Conservation (phyloP, 2,888 invertebrate genomes). For the Sesia apiformis region DNA sequence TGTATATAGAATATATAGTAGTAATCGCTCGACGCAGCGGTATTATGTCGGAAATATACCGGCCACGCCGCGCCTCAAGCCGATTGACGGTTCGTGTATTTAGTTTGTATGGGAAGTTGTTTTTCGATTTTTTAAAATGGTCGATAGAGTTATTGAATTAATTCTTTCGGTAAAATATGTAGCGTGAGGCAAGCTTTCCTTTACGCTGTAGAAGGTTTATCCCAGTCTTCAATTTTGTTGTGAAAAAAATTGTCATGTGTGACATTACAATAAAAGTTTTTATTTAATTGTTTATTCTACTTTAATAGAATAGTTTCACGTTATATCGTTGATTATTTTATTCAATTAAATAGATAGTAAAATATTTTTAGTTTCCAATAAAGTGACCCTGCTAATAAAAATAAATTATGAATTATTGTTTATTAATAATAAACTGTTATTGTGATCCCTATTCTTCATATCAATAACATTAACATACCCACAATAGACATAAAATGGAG, state of each 20-base stretch:
- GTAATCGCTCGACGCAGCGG: constrained; percentile 76
- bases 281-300: not conserved
- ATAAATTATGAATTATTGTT: too few species aligned
- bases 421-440: too few species aligned
- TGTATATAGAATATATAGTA: constrained; percentile 76
- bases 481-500: too few species aligned
- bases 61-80: constrained; percentile 67
- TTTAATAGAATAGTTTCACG: too few species aligned
- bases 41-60: constrained; percentile 76
- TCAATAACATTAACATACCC: too few species aligned
- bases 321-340: too few species aligned
- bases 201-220: constrained; percentile 52
- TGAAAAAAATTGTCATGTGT: constrained; percentile 19
- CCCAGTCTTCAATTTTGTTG: constrained; percentile 26
- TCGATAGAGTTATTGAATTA: constrained; percentile 51
- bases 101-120: constrained; percentile 72
- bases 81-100: constrained; percentile 62
- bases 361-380: too few species aligned
- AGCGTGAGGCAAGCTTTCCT: constrained; percentile 55
- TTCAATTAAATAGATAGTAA: too few species aligned
- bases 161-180: constrained; percentile 64
- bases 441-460: too few species aligned
- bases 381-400: too few species aligned
- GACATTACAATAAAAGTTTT: not conserved
- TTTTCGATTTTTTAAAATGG: constrained; percentile 60